Percentiles rank a stretch among this genome's conserved stretches.
These are phyloP conservation scores for Kuschelorhynchus macadamiae DNA, from an alignment of 2,888 invertebrate species.

Conservation along the genomic window DNA sequence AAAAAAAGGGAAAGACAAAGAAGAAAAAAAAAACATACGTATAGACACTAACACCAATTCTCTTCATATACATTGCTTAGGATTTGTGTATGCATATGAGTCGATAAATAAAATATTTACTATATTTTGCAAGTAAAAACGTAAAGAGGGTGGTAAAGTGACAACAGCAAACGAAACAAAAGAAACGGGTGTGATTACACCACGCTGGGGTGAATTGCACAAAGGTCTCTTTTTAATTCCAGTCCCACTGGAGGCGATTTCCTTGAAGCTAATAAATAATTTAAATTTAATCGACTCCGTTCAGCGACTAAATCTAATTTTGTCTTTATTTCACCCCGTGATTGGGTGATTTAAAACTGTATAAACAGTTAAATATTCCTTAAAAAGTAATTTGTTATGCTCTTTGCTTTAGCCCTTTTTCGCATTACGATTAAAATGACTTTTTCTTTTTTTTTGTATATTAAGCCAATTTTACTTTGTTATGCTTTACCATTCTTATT, in stretches of 20 bases:
- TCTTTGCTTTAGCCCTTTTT: slow-evolving; percentile 39
- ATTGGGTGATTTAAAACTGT: slow-evolving; percentile 42
- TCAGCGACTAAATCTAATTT: slow-evolving; percentile 51
- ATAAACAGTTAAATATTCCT: slow-evolving; percentile 47
- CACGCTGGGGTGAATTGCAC: slow-evolving; percentile 37
- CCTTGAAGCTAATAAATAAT: slow-evolving; percentile 65
- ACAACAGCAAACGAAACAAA: slow-evolving; percentile 33
- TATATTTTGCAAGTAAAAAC: too few relatives aligned
- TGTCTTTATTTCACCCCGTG: slow-evolving; percentile 48
- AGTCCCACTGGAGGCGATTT: slow-evolving; percentile 54
- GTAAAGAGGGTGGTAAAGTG: slow-evolving; percentile 18
- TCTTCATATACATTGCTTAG: too few relatives aligned
- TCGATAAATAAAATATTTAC: too few relatives aligned
- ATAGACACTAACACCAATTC: too few relatives aligned
- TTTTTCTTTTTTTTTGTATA: slow-evolving; percentile 4
- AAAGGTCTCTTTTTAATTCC: slow-evolving; percentile 54
- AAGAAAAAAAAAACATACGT: too few relatives aligned
- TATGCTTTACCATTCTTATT: too few relatives aligned
- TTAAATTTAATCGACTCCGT: slow-evolving; percentile 66
- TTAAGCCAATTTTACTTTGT: slow-evolving; percentile 13
- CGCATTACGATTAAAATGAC: slow-evolving; percentile 17
- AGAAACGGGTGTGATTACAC: slow-evolving; percentile 30
- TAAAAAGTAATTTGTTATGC: slow-evolving; percentile 46
- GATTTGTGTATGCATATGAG: too few relatives aligned
- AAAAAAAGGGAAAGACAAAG: too few relatives aligned